These are phyloP conservation scores for Staurois parvus DNA, from an alignment of 2,797 vertebrate genomes.

Conservation along the genomic window DNA sequence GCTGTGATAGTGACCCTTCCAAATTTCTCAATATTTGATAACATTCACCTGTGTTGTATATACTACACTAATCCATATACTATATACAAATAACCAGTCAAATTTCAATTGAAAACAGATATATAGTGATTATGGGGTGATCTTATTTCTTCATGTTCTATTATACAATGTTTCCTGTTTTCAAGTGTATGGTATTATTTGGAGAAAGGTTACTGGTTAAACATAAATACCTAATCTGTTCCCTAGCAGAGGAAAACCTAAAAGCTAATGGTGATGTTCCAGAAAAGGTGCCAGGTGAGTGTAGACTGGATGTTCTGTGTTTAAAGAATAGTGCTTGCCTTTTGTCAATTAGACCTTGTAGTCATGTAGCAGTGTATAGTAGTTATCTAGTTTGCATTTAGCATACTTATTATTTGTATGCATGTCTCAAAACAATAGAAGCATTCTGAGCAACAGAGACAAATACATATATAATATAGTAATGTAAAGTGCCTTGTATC, in stretches of 20 bases:
- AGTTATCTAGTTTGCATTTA: not conserved
- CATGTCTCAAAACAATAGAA: not conserved
- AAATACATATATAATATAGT: not conserved
- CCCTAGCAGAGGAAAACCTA: conserved; percentile 10
- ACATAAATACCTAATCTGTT: conserved; percentile 68
- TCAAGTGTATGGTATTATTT: not conserved
- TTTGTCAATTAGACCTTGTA: not conserved
- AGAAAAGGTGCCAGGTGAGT: conserved; percentile 42
- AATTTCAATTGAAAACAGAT: no score
- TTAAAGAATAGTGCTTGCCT: not conserved
- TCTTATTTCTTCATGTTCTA: no score
- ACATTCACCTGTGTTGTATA: no score
- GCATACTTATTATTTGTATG: not conserved
- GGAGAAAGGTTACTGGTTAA: not conserved
- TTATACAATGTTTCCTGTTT: not conserved
- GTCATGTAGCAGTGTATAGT: conserved; percentile 11
- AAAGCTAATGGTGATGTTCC: conserved; percentile 28
- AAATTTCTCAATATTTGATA: no score
- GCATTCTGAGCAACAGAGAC: not conserved
- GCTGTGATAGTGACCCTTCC: no score
- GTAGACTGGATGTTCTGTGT: not conserved
- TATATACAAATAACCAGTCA: no score
- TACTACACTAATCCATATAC: no score
- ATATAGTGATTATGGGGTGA: no score
- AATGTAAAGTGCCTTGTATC: not conserved